Evolutionary conservation across 2,888 invertebrate genomes (phyloP).

Genomic region (Stegana nigrithorax): DNA sequence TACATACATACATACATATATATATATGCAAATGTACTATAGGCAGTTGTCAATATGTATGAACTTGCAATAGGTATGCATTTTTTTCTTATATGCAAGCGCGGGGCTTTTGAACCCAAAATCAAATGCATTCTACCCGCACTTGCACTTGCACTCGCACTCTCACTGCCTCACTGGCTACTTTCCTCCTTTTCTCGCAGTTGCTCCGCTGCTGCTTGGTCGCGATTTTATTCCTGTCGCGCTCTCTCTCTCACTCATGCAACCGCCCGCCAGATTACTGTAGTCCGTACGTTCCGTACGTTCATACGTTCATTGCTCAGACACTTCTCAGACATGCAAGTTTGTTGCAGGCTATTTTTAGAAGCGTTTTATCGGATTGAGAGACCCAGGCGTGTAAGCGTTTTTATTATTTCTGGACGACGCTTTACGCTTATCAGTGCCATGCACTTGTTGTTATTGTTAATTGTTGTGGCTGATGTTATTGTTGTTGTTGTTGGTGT

Average conservation of each 20-base stretch:
- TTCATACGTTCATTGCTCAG: no score
- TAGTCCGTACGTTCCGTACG: no score
- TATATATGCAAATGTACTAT: background rate
- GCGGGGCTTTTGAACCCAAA: constrained; percentile 1
- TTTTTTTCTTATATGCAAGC: no score
- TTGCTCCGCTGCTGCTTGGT: no score
- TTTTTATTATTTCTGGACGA: background rate
- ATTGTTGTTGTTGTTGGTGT: background rate
- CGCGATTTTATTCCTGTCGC: no score
- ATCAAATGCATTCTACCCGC: background rate
- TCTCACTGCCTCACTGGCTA: no score
- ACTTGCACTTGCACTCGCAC: no score
- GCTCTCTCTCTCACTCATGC: background rate
- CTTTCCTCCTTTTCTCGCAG: no score
- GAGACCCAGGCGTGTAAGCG: background rate
- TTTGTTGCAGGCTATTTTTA: background rate
- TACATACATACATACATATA: background rate
- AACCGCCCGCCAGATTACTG: no score
- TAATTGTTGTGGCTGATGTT: no score
- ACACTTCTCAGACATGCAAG: background rate
- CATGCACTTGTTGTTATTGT: background rate
- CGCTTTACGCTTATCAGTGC: background rate
- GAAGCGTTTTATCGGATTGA: background rate
- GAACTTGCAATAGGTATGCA: no score
- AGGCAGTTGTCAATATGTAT: no score